Evolutionary conservation across 2,797 vertebrate species (phyloP), one percentile per base, ranked within the genome.

Genomic region (Cygnus olor): DNA sequence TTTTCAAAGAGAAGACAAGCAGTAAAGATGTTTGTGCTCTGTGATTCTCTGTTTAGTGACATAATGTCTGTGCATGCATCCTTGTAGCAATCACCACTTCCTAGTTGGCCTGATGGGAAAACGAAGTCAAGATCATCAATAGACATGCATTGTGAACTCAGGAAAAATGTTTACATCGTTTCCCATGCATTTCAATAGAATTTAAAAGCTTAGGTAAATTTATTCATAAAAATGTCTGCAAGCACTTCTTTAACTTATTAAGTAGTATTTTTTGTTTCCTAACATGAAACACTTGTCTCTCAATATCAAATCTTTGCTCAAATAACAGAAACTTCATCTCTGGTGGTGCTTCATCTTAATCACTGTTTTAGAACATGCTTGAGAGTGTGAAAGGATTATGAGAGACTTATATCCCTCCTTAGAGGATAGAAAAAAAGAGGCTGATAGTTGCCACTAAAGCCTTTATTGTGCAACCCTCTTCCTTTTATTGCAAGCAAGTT

Each of bases 1-100:
- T 84, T 84, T 86, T 88, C 77, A 84, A 79, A 86, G 45, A 57
- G 61, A 65, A 65, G 69, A 88, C 80, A 69, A 86, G 90, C 66
- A 79, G 78, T 76, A 70, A 81, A 84, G 45, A 53, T 56, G 47
- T 47, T 93, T 88, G 64, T 84, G 49, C 51, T 66, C 27, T 60
- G 21, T 71, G 51, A 34, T 56, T 76, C 44, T 85, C 32, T 83
- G 36, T 71, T 74, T n/a, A 54, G 54, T 65, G 58, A 44, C 38
- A 2, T 11, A 30, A 40, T 63, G 25, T 45, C 74, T 80, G n/a
- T 80, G 42, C 86, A 22, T 2, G 2, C 16, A 21, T 74, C 53
- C 58, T 76, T 76, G 42, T 58, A 85, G 63, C 49, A 81, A n/a
- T 47, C 63, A 54, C 38, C 4, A 3, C 85, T 88, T 95, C 51